phyloP scores from a whole-genome alignment of 2,113 vertebrate genomes.

The Lanius ludovicianus region DNA sequence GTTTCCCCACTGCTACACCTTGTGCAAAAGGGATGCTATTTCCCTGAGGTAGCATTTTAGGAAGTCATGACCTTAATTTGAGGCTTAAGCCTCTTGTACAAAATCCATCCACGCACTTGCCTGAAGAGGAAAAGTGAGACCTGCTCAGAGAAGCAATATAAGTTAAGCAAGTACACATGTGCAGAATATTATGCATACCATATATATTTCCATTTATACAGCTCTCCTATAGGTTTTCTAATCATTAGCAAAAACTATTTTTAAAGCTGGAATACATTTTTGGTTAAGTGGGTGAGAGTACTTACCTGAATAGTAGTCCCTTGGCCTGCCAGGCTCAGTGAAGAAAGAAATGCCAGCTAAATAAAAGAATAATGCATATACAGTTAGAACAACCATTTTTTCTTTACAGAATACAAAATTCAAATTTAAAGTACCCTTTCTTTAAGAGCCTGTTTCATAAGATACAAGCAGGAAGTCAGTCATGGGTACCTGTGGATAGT shows the following conservation, averaged over 20 bases:
- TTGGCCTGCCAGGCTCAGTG: neutral
- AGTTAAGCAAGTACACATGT: neutral
- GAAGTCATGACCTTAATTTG: neutral
- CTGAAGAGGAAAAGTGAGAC: neutral
- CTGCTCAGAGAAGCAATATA: neutral
- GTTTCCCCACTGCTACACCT: neutral
- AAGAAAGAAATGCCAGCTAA: conserved; percentile 65
- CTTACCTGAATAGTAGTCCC: conserved; percentile 71
- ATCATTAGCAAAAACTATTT: neutral
- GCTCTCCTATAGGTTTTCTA: neutral
- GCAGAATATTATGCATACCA: neutral
- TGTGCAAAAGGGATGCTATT: neutral
- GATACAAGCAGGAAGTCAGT: neutral
- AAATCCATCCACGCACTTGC: neutral
- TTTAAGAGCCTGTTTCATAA: neutral
- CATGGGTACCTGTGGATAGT: neutral
- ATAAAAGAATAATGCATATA: neutral
- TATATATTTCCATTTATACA: neutral
- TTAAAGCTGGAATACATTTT: neutral
- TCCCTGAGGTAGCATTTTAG: neutral
- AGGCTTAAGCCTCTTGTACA: neutral
- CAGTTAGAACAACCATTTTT: neutral
- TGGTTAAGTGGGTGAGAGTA: neutral
- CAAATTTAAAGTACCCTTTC: neutral
- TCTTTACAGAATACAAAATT: neutral